Percentiles rank a stretch among this genome's conserved stretches.
Conservation (phyloP, 2,797 vertebrate genomes). For the Oceanodroma leucorhoa region DNA sequence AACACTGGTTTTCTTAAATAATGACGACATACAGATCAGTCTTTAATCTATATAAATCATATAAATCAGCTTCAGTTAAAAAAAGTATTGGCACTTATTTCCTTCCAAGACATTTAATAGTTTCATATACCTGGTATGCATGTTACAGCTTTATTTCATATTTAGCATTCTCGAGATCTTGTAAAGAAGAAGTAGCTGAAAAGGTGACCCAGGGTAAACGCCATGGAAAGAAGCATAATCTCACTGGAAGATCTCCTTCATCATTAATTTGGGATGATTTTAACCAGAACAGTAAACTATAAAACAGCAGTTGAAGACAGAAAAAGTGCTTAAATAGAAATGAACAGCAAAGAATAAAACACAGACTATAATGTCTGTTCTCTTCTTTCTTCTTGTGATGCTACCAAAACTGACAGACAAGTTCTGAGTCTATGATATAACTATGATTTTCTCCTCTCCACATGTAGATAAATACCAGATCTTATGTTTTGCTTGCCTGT, state of each 20-base stretch:
- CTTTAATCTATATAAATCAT: neutral
- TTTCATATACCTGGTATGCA: neutral
- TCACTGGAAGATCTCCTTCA: neutral
- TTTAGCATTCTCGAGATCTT: neutral
- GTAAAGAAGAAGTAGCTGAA: neutral
- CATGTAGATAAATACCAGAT: neutral
- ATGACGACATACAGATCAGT: neutral
- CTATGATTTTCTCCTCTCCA: neutral
- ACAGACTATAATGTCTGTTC: neutral
- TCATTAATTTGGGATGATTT: neutral
- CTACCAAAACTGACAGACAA: neutral
- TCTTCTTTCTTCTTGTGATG: neutral
- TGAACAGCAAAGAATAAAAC: neutral
- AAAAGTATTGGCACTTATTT: neutral
- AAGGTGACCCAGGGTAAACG: neutral
- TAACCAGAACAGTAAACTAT: neutral
- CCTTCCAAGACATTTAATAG: neutral
- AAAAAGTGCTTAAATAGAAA: slow-evolving; percentile 8
- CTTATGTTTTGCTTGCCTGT: neutral
- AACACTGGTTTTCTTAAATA: neutral
- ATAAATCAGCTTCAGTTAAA: neutral
- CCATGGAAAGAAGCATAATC: neutral
- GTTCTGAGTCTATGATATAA: neutral
- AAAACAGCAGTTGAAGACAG: neutral
- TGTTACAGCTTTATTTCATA: neutral